Percentiles rank a stretch among this genome's conserved stretches.
Conservation (phyloP, 2,888 invertebrate genomes). For the Rosalia funebris region DNA sequence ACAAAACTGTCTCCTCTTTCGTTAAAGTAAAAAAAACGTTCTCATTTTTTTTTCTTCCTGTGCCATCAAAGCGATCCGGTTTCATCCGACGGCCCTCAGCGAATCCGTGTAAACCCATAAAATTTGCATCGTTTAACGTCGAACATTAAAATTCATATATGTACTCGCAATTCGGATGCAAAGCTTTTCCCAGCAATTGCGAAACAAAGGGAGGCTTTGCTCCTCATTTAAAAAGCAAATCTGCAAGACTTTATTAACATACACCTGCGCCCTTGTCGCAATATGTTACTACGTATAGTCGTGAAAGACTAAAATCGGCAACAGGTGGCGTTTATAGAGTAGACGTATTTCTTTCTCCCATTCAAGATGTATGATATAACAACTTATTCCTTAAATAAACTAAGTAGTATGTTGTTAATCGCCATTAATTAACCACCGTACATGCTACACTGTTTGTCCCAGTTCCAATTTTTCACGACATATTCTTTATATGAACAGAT, state of each 20-base stretch:
- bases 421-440: too few relatives aligned
- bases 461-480: too few relatives aligned
- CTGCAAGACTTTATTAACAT: conserved; percentile 34
- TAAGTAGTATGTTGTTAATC: too few relatives aligned
- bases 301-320: conserved; percentile 9
- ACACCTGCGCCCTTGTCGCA: conserved; percentile 34
- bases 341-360: too few relatives aligned
- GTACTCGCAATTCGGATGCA: conserved; percentile 22
- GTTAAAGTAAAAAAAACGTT: too few relatives aligned
- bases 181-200: conserved; percentile 19
- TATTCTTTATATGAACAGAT: too few relatives aligned
- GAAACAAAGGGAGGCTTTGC: conserved; percentile 18
- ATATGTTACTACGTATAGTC: background rate
- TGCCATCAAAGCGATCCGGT: background rate
- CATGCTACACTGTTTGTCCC: too few relatives aligned
- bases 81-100: conserved; percentile 6
- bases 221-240: conserved; percentile 28
- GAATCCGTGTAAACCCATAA: conserved; percentile 10
- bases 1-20: too few relatives aligned
- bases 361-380: too few relatives aligned
- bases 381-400: too few relatives aligned
- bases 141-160: conserved; percentile 28
- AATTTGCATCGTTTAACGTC: conserved; percentile 19
- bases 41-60: background rate
- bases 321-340: conserved; percentile 6